Conservation (phyloP, 2,797 vertebrate species). For the Mus minutoides region DNA sequence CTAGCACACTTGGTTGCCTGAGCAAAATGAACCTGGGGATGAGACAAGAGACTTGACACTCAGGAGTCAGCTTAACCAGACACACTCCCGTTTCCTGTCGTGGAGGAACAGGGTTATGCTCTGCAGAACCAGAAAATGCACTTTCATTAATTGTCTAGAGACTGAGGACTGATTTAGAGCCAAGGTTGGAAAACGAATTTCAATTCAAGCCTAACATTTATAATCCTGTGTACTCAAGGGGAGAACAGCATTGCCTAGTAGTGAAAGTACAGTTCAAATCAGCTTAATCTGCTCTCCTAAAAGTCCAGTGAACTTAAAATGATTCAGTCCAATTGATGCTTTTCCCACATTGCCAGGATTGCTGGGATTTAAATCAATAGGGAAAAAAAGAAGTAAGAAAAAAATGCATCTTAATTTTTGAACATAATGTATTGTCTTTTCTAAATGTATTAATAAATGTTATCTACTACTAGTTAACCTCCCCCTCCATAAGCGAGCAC, state of each 20-base stretch:
- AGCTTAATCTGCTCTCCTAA: background rate
- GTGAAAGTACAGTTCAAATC: background rate
- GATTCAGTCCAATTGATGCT: background rate
- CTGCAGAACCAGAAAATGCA: constrained; percentile 76
- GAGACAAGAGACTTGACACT: constrained; percentile 86
- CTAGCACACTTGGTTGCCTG: constrained; percentile 81
- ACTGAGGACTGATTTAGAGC: constrained; percentile 2
- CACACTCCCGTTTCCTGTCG: constrained; percentile 87
- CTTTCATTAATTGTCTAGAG: constrained; percentile 73
- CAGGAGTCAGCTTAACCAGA: constrained; percentile 89
- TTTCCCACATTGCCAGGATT: constrained; percentile 10
- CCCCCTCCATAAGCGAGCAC: background rate
- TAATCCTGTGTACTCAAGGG: background rate
- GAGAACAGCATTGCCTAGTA: background rate
- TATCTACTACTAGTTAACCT: background rate
- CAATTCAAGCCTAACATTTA: background rate
- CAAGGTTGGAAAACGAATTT: constrained; percentile 30
- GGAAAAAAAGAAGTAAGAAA: background rate
- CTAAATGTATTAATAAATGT: constrained; percentile 43
- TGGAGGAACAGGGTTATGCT: constrained; percentile 80
- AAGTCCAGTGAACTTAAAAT: constrained; percentile 14
- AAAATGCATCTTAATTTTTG: constrained; percentile 6
- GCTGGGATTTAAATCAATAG: constrained; percentile 29
- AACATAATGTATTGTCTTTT: constrained; percentile 38
- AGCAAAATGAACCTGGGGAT: constrained; percentile 86